These are phyloP conservation scores for Prenolepis imparis DNA, from an alignment of 2,888 invertebrate species.

Conservation along the genomic window DNA sequence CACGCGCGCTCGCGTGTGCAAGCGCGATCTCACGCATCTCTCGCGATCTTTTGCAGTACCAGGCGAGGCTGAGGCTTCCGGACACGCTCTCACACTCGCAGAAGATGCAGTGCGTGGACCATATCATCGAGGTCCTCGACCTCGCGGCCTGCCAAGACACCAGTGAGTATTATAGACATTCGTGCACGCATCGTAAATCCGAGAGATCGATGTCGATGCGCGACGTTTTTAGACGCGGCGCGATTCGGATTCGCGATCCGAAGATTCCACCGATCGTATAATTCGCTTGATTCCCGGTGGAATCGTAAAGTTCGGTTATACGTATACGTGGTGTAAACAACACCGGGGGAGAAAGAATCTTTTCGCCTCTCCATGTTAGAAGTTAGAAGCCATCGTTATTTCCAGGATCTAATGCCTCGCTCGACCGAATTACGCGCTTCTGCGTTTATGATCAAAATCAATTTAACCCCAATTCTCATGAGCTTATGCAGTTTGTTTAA, in stretches of 20 bases:
- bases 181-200: constrained; percentile 57
- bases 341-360: neutral
- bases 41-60: constrained; percentile 86
- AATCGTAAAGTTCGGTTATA: constrained; percentile 19
- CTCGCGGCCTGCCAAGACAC: constrained; percentile 92
- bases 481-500: neutral
- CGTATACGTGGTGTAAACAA: constrained; percentile 17
- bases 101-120: constrained; percentile 92
- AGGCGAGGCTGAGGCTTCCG: constrained; percentile 89
- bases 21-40: neutral
- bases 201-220: constrained; percentile 44
- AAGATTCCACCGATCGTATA: constrained; percentile 8
- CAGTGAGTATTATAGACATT: constrained; percentile 87
- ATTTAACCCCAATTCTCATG: neutral
- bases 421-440: neutral
- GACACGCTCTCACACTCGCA: constrained; percentile 91
- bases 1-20: constrained; percentile 7
- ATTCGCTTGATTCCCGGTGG: neutral
- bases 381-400: constrained; percentile 25
- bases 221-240: constrained; percentile 49
- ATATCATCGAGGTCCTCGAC: constrained; percentile 92
- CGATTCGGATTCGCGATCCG: constrained; percentile 9
- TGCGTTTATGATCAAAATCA: neutral
- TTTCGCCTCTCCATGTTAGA: neutral
- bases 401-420: constrained; percentile 19